Evolutionary conservation across 2,797 vertebrate species (phyloP).

Genomic region (Hoplostethus atlanticus): DNA sequence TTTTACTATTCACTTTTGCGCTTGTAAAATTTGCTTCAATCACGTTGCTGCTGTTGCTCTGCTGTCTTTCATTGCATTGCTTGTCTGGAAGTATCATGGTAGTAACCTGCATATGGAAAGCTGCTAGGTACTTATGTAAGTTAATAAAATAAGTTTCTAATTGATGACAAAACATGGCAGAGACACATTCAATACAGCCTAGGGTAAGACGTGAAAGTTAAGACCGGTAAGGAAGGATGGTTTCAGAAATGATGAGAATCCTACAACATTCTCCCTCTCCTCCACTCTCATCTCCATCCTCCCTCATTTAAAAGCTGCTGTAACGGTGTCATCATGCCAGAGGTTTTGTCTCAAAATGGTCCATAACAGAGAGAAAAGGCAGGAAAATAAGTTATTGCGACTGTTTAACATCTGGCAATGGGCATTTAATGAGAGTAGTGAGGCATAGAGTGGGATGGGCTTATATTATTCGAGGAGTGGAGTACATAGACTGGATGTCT

Average conservation of each 20-base stretch:
- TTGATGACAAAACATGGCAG: not conserved
- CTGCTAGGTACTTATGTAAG: not conserved
- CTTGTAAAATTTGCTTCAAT: not conserved
- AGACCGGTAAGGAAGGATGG: not conserved
- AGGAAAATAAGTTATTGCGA: slow-evolving; percentile 37
- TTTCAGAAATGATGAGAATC: slow-evolving; percentile 33
- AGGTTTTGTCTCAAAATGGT: slow-evolving; percentile 72
- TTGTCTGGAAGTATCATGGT: not conserved
- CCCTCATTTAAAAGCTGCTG: slow-evolving; percentile 75
- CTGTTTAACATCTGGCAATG: slow-evolving; percentile 72
- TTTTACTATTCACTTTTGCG: not conserved
- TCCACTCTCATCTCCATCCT: slow-evolving; percentile 38
- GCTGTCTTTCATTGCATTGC: not conserved
- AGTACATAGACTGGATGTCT: slow-evolving; percentile 43
- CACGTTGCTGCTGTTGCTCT: not conserved
- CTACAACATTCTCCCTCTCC: slow-evolving; percentile 23
- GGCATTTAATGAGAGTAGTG: slow-evolving; percentile 55
- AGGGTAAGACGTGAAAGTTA: not conserved
- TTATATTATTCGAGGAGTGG: slow-evolving; percentile 41
- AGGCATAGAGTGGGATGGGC: slow-evolving; percentile 44
- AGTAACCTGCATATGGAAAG: not conserved
- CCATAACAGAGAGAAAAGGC: slow-evolving; percentile 47
- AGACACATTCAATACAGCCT: not conserved
- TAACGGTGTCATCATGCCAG: slow-evolving; percentile 68
- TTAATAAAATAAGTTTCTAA: not conserved